Evolutionary conservation across 2,888 invertebrate species (phyloP).

Genomic region (Nomada fabriciana): DNA sequence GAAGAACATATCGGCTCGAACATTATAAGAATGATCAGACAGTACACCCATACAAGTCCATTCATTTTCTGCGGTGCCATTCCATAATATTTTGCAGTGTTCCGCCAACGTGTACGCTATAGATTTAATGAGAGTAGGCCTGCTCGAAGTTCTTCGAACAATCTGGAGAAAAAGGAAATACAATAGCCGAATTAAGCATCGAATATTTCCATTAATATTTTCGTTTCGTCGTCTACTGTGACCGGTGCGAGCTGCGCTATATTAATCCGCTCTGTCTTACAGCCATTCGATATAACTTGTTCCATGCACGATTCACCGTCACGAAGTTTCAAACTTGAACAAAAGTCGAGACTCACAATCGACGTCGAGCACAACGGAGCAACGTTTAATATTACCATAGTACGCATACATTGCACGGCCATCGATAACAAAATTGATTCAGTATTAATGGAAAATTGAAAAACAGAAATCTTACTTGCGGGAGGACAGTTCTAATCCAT

Average conservation of each 20-base stretch:
- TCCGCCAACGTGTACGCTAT: slow-evolving; percentile 62
- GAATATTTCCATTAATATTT: background rate
- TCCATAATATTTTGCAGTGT: slow-evolving; percentile 64
- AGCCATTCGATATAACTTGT: background rate
- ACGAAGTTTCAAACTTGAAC: background rate
- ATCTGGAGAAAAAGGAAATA: slow-evolving; percentile 33
- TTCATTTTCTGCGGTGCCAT: slow-evolving; percentile 59
- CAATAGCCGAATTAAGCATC: no score
- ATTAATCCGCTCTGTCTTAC: background rate
- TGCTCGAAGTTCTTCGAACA: slow-evolving; percentile 1
- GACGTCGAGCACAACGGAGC: background rate
- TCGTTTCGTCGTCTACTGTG: no score
- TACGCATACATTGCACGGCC: background rate
- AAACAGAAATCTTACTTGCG: slow-evolving; percentile 38
- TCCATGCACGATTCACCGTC: background rate
- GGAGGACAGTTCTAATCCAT: slow-evolving; percentile 59
- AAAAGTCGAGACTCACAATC: background rate
- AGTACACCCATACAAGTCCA: slow-evolving; percentile 68
- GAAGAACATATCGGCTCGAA: slow-evolving; percentile 57
- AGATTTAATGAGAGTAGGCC: slow-evolving; percentile 43
- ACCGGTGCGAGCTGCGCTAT: no score
- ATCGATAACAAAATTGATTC: background rate
- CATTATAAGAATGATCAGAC: slow-evolving; percentile 65
- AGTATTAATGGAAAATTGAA: background rate
- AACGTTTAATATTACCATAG: background rate